Evolutionary conservation across 2,113 vertebrate species (phyloP).

Genomic region (Calidris pugnax): DNA sequence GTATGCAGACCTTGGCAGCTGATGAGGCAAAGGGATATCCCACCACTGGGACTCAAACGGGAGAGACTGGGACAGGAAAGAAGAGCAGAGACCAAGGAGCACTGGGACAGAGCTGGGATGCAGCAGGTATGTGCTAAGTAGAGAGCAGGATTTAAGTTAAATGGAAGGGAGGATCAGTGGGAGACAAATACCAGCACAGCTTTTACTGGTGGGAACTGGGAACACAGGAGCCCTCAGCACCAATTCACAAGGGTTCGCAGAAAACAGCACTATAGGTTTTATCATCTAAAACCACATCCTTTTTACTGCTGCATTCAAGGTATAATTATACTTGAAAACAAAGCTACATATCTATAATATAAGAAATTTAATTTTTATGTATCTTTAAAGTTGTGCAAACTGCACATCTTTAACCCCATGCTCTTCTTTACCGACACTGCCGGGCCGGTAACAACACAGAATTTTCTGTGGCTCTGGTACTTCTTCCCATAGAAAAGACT

Average conservation of each 20-base stretch:
- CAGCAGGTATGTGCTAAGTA: background rate
- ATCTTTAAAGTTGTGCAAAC: background rate
- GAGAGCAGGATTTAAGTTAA: background rate
- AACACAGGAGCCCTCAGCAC: background rate
- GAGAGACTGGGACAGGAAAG: background rate
- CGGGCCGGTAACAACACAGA: background rate
- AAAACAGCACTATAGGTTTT: background rate
- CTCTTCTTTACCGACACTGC: background rate
- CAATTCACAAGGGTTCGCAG: background rate
- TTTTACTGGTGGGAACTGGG: background rate
- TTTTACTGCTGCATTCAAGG: background rate
- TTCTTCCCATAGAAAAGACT: background rate
- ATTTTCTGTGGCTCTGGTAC: background rate
- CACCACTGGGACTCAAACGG: rapidly evolving
- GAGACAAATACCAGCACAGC: background rate
- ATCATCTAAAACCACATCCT: too few species aligned
- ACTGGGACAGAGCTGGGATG: background rate
- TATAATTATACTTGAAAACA: background rate
- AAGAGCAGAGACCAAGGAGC: background rate
- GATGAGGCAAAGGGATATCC: background rate
- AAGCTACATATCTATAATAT: background rate
- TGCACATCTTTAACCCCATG: background rate
- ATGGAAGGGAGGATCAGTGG: background rate
- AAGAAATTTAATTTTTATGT: too few species aligned
- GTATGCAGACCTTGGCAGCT: background rate